These are phyloP conservation scores for Tringa solitaria DNA, from an alignment of 2,113 vertebrate species.

Conservation along the genomic window DNA sequence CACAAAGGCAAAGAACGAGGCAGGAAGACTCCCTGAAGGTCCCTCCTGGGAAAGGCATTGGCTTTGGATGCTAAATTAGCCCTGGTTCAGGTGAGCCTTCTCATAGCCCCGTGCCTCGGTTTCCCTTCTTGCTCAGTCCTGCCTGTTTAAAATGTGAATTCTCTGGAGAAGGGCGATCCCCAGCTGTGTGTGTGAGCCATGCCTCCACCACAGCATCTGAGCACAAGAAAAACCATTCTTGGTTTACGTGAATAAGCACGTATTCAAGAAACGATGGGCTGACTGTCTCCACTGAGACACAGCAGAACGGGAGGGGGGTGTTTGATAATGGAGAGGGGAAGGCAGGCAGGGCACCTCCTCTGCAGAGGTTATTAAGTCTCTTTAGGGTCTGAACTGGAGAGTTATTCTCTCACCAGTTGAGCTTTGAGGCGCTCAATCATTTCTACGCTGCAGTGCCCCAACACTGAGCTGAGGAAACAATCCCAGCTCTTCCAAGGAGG, in stretches of 20 bases:
- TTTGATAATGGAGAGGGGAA: neutral
- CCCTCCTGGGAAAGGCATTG: neutral
- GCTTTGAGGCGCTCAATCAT: neutral
- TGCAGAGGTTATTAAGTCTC: neutral
- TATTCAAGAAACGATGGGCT: neutral
- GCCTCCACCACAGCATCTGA: no score
- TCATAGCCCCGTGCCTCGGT: neutral
- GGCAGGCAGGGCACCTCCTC: neutral
- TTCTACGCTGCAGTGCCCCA: neutral
- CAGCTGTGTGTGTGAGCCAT: neutral
- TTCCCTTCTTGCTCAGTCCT: neutral
- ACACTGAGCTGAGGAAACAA: neutral
- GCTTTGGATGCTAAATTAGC: neutral
- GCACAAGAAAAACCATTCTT: neutral
- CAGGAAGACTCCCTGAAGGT: neutral
- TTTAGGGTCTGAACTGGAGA: neutral
- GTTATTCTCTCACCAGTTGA: neutral
- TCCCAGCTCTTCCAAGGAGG: neutral
- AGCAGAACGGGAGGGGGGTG: neutral
- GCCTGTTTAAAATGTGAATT: neutral
- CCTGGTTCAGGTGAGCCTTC: no score
- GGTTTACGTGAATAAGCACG: accelerated
- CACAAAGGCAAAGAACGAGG: neutral
- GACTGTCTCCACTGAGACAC: neutral
- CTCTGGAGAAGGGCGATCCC: neutral